phyloP scores from a whole-genome alignment of 2,113 vertebrate species.

The Vidua chalybeata region DNA sequence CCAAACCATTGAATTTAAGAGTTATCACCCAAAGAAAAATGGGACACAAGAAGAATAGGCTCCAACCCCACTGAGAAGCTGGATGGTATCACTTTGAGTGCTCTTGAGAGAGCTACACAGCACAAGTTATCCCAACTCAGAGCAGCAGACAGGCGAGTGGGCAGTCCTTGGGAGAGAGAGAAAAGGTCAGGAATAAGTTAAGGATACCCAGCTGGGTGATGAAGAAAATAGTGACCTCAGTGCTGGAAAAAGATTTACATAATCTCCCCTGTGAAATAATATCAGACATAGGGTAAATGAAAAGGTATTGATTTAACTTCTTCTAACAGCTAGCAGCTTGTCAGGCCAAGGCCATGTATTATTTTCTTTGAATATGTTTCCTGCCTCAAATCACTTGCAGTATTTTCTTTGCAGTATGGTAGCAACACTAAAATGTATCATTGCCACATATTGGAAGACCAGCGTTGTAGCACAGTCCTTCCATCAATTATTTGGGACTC shows the following conservation, averaged over 20 bases:
- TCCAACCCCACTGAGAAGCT: not conserved
- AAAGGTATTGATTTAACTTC: not conserved
- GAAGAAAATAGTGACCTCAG: not conserved
- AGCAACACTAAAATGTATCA: not conserved
- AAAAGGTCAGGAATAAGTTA: not conserved
- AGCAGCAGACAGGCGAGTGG: not conserved
- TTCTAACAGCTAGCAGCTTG: not conserved
- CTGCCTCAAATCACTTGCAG: not conserved
- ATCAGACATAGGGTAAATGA: not conserved
- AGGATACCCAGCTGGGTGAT: not conserved
- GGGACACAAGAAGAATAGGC: not conserved
- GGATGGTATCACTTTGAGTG: not conserved
- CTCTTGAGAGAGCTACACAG: not conserved
- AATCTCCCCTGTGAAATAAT: not conserved
- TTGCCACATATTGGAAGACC: not conserved
- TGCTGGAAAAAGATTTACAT: not conserved
- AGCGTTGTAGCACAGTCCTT: not conserved
- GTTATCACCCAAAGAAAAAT: not conserved
- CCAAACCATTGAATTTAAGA: not conserved
- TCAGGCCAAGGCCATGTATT: not conserved
- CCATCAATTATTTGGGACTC: not conserved
- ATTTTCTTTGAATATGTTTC: conserved; percentile 12
- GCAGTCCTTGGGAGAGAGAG: not conserved
- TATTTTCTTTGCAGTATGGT: not conserved
- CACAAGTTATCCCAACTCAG: not conserved